Evolutionary conservation across 2,113 vertebrate genomes (phyloP).

Genomic region (Muscicapa adusta): DNA sequence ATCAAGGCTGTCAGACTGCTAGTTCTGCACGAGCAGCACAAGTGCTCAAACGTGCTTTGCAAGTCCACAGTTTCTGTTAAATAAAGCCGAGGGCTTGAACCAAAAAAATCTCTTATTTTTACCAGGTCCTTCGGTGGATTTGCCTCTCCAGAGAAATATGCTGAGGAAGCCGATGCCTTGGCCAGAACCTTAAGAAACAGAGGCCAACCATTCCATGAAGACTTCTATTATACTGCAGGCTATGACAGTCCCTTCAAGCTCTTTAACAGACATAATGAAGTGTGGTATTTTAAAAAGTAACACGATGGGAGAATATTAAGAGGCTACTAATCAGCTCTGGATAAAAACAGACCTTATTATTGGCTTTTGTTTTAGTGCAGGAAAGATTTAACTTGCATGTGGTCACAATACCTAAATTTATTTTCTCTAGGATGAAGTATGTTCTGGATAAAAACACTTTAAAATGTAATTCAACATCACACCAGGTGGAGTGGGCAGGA

Average conservation of each 20-base stretch:
- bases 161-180: constrained; percentile 74
- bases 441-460: not conserved
- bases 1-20: rapidly evolving
- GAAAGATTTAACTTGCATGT: not conserved
- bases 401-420: not conserved
- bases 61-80: not conserved
- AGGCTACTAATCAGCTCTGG: constrained; percentile 8
- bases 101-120: not conserved
- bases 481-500: not conserved
- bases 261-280: constrained; percentile 82
- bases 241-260: constrained; percentile 87
- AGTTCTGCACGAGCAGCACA: rapidly evolving
- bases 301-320: not conserved
- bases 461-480: not conserved
- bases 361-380: not conserved
- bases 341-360: not conserved
- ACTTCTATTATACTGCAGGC: constrained; percentile 77
- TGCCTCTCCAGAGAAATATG: constrained; percentile 73
- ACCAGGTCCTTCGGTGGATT: constrained; percentile 79
- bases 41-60: not conserved
- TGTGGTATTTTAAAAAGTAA: constrained; percentile 79
- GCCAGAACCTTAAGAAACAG: constrained; percentile 74
- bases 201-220: constrained; percentile 66
- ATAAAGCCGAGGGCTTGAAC: not conserved
- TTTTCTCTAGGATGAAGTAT: not conserved